Conservation (phyloP, 2,113 vertebrate genomes). For the Sinocyclocheilus grahami region DNA sequence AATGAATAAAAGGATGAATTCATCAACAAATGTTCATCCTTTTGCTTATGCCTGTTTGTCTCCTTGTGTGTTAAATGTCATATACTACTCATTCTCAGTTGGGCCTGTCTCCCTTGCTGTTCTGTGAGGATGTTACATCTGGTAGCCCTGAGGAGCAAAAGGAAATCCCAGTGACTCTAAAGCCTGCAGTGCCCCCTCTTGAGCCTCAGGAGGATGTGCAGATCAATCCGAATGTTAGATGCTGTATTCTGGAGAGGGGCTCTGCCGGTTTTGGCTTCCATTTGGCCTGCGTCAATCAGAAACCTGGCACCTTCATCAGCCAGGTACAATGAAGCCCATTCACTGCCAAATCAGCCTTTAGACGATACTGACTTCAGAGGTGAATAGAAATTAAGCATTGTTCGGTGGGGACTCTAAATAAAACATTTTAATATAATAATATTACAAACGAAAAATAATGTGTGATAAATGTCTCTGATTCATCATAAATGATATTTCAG, state of each 20-base stretch:
- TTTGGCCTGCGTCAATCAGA: constrained; percentile 64
- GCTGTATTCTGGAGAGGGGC: constrained; percentile 67
- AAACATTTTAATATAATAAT: background rate
- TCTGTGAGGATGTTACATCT: constrained; percentile 69
- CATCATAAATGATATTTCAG: background rate
- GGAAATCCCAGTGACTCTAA: constrained; percentile 22
- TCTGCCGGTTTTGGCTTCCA: constrained; percentile 74
- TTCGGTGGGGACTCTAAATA: background rate
- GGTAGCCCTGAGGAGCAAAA: constrained; percentile 46
- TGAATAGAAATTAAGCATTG: background rate
- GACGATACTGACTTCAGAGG: constrained; percentile 7
- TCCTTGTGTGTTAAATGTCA: background rate
- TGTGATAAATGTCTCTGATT: background rate
- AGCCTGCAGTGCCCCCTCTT: background rate
- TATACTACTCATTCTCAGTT: constrained; percentile 72
- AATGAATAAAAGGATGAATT: background rate
- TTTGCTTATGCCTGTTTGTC: background rate
- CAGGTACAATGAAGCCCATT: constrained; percentile 68
- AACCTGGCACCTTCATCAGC: constrained; percentile 69
- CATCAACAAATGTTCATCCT: background rate
- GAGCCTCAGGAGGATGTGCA: constrained; percentile 29
- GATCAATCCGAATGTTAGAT: constrained; percentile 50
- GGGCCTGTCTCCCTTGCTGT: constrained; percentile 86
- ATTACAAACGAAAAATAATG: background rate
- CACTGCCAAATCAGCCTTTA: constrained; percentile 21